Percentiles rank a stretch among this genome's conserved stretches.
phyloP scores from a whole-genome alignment of 1,140 invertebrate species.

The Dolichoris vasculosae region DNA sequence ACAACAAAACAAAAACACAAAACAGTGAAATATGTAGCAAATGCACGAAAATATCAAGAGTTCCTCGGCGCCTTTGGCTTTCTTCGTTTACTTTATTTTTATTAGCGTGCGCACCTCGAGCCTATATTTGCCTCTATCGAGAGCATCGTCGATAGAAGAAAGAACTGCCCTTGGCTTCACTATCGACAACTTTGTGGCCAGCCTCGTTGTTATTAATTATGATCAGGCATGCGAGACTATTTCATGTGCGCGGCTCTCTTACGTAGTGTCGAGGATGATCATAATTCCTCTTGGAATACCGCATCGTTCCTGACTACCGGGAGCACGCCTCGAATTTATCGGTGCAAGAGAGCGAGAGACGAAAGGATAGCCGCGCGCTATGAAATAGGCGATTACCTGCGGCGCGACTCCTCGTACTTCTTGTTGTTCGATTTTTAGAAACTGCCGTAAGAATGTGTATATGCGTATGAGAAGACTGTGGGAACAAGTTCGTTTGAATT shows the following conservation, averaged over 20 bases:
- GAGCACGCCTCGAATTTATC: constrained; percentile 58
- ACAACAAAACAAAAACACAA: not conserved
- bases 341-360: constrained; percentile 45
- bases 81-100: not conserved
- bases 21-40: not conserved
- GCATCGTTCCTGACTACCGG: constrained; percentile 30
- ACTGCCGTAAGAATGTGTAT: not conserved
- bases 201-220: constrained; percentile 71
- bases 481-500: constrained; percentile 29
- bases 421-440: not conserved
- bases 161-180: not conserved
- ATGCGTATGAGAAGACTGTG: not conserved
- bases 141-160: not conserved
- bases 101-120: not conserved
- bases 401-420: constrained; percentile 2
- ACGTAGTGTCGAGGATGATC: not conserved
- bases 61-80: not conserved
- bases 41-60: not conserved
- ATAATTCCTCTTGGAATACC: constrained; percentile 17
- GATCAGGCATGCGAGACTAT: constrained; percentile 73
- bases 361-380: constrained; percentile 33
- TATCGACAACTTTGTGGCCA: constrained; percentile 44
- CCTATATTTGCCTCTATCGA: not conserved
- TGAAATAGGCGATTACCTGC: constrained; percentile 47
- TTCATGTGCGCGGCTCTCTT: constrained; percentile 49